Conservation (phyloP, 2,888 invertebrate genomes). For the Troides aeacus region DNA sequence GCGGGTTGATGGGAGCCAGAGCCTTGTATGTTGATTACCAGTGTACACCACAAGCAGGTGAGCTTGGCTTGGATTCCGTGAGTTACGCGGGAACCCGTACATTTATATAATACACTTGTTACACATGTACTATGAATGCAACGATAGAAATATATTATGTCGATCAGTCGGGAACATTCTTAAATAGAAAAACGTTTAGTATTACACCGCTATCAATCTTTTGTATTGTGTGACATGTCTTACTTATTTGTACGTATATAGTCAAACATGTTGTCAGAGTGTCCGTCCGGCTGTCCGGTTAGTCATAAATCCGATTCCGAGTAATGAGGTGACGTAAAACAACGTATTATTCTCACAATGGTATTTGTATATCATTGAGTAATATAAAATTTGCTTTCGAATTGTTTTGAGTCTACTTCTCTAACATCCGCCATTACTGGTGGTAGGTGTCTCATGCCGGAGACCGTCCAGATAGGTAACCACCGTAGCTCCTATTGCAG, state of each 20-base stretch:
- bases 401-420: too few species aligned
- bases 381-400: too few species aligned
- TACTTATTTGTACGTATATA: slow-evolving; percentile 1
- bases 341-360: not conserved
- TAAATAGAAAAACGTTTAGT: not conserved
- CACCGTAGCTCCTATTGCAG: too few species aligned
- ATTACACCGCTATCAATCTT: not conserved
- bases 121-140: slow-evolving; percentile 7
- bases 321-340: not conserved
- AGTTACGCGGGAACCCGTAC: too few species aligned
- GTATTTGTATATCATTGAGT: not conserved
- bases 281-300: not conserved
- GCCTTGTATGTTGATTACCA: too few species aligned
- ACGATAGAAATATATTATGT: not conserved
- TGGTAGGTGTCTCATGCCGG: too few species aligned
- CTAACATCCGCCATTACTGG: too few species aligned
- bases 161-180: not conserved
- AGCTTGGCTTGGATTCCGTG: too few species aligned
- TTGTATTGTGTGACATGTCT: not conserved
- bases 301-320: not conserved
- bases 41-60: too few species aligned
- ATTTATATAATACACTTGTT: too few species aligned
- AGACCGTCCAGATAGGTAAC: too few species aligned
- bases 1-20: too few species aligned
- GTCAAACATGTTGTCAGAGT: not conserved